A percentile compares a stretch with the other conserved stretches of the same genome.
Conservation (phyloP, 1,140 invertebrate species). For the Temnothorax curvispinosus region DNA sequence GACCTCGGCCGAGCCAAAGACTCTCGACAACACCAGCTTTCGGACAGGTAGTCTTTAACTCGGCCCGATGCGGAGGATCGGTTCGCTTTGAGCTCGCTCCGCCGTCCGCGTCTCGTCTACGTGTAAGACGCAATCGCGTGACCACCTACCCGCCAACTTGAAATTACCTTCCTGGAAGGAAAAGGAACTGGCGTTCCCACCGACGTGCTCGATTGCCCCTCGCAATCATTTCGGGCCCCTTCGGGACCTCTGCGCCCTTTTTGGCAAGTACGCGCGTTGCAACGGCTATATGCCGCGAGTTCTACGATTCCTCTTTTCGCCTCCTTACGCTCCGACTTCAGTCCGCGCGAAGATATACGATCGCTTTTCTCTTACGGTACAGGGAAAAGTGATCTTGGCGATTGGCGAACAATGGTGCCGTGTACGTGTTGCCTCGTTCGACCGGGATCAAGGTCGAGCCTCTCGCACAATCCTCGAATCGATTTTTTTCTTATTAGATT, state of each 20-base stretch:
- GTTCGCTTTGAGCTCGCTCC: conserved; percentile 59
- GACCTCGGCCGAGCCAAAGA: neutral
- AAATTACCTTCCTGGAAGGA: conserved; percentile 82
- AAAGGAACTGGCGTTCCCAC: conserved; percentile 70
- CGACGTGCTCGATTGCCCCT: conserved; percentile 67
- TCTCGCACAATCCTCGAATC: neutral
- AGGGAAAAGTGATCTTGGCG: conserved; percentile 18
- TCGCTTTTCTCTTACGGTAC: neutral
- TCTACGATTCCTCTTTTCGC: neutral
- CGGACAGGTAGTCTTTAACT: conserved; percentile 69
- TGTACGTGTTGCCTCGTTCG: neutral
- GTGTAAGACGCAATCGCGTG: conserved; percentile 77
- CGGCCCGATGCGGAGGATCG: conserved; percentile 66
- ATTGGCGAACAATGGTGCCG: conserved; percentile 8
- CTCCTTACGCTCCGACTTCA: neutral
- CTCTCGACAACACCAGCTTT: conserved; percentile 33
- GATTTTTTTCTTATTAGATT: neutral
- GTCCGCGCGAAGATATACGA: neutral
- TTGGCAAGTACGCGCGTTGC: conserved; percentile 4
- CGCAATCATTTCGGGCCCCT: conserved; percentile 53
- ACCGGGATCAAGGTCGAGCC: conserved; percentile 4
- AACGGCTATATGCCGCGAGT: neutral
- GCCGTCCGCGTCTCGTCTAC: conserved; percentile 32
- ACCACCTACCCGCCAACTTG: conserved; percentile 80
- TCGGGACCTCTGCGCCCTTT: conserved; percentile 34